Conservation (phyloP, 2,888 invertebrate species). For the Sarcophaga caerulescens region DNA sequence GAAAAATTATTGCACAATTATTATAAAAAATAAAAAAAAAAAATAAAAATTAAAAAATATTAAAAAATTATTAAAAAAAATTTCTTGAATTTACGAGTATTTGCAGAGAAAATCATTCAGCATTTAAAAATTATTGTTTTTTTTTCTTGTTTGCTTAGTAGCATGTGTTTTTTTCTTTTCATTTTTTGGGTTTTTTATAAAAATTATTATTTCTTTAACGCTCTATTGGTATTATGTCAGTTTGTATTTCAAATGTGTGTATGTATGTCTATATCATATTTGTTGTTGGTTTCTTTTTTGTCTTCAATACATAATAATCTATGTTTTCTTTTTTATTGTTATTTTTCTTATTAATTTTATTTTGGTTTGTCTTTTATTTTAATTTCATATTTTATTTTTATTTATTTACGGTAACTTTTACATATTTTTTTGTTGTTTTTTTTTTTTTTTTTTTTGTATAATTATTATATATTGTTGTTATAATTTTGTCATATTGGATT, state of each 20-base stretch:
- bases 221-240: constrained; percentile 53
- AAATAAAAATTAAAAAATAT: not conserved
- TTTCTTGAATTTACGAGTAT: not conserved
- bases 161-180: constrained; percentile 45
- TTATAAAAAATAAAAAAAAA: no score
- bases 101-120: no score
- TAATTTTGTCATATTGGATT: constrained; percentile 40
- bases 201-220: constrained; percentile 23
- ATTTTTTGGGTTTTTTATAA: constrained; percentile 15
- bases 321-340: constrained; percentile 4
- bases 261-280: not conserved
- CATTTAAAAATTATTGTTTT: constrained; percentile 14
- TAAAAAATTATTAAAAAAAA: not conserved
- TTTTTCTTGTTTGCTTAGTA: constrained; percentile 30
- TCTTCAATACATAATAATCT: not conserved
- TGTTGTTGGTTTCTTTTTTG: constrained; percentile 27
- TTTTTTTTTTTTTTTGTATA: constrained; percentile 8
- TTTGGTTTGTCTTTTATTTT: not conserved
- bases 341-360: not conserved
- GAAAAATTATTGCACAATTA: constrained; percentile 26
- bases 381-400: not conserved
- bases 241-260: constrained; percentile 23
- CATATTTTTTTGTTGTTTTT: not conserved
- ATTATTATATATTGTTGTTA: not conserved
- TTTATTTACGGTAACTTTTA: not conserved